Base-by-base conservation (phyloP, 2,888 invertebrate species). In the Archaeoteleia sp. region DNA sequence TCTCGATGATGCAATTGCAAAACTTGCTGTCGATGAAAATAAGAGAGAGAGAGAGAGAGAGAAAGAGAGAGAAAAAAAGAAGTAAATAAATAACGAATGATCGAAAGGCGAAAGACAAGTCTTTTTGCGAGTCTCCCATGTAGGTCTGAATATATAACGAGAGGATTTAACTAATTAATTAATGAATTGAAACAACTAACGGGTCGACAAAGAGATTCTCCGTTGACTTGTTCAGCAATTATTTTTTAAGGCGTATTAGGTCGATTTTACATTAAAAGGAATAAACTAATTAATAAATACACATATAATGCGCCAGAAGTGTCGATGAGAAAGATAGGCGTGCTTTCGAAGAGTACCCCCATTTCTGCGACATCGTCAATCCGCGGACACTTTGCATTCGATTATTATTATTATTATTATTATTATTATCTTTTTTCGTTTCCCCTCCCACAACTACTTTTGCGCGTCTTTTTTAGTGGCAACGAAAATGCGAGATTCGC, bases 321-420 rank as follows among this genome's bases (percentile, higher is more conserved):
- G 77, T 79, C 77, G 68, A 80, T 80, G 81, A 80, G 77, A 78
- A 80, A 79, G 79, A 78, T 80, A 78, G 77, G 78, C 75, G 78
- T 78, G 67, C 72, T 76, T 70, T 57, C 61, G 65, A 62, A 37
- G 32, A 68, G 58, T 58, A 55, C 60, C 53, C 40, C 43, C 43
- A 17, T 51, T 49, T 12, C 40, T 48, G 58, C 54, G 53, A 58
- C 34, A 40, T 27, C 37, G 34, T 43, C 20, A 20, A 20, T 20
- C 20, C 20, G 20, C 20, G 20, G 20, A 20, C 20, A 20, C n/a
- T n/a, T n/a, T n/a, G n/a, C n/a, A n/a, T n/a, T n/a, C n/a, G n/a
- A n/a, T n/a, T n/a, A n/a, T n/a, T n/a, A n/a, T n/a, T n/a, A n/a
- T n/a, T n/a, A n/a, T n/a, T n/a, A n/a, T n/a, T n/a, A n/a, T 12